Conservation (phyloP, 2,888 invertebrate species). For the Stenoptilia bipunctidactyla region DNA sequence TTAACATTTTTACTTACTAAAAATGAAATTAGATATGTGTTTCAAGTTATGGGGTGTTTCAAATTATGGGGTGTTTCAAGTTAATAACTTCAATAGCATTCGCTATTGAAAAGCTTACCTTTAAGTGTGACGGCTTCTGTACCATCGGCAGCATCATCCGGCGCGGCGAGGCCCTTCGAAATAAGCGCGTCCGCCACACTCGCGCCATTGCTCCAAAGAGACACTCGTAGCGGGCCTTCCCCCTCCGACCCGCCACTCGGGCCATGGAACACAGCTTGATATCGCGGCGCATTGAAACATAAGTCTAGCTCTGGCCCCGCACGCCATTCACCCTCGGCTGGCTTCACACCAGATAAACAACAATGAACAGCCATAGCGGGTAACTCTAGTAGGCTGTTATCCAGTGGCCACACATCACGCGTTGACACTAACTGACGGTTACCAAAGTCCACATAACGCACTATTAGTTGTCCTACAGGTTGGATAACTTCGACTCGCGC, state of each 20-base stretch:
- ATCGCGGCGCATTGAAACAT: slow-evolving; percentile 74
- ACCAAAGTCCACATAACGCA: slow-evolving; percentile 83
- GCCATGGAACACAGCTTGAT: slow-evolving; percentile 71
- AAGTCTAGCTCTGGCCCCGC: slow-evolving; percentile 62
- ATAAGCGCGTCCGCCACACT: slow-evolving; percentile 62
- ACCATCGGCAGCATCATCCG: slow-evolving; percentile 42
- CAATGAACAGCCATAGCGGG: slow-evolving; percentile 81
- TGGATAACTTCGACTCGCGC: slow-evolving; percentile 74
- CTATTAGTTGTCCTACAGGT: slow-evolving; percentile 72
- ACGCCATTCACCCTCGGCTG: slow-evolving; percentile 72
- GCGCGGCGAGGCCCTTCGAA: slow-evolving; percentile 54
- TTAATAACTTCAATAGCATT: too few relatives aligned
- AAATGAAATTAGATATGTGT: too few relatives aligned
- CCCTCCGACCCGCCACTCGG: too few relatives aligned
- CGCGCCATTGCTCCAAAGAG: slow-evolving; percentile 52
- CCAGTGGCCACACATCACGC: slow-evolving; percentile 78
- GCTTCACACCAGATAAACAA: slow-evolving; percentile 72
- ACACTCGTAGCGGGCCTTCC: slow-evolving; percentile 60
- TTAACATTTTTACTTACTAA: too few relatives aligned
- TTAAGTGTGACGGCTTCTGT: slow-evolving; percentile 49
- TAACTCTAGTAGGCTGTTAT: slow-evolving; percentile 73
- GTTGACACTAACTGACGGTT: slow-evolving; percentile 75
- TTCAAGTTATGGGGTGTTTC: too few relatives aligned
- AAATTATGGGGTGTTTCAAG: too few relatives aligned
- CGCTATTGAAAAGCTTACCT: slow-evolving; percentile 31